These are phyloP conservation scores for Melanerpes formicivorus DNA, from an alignment of 2,113 vertebrate species.

Conservation along the genomic window DNA sequence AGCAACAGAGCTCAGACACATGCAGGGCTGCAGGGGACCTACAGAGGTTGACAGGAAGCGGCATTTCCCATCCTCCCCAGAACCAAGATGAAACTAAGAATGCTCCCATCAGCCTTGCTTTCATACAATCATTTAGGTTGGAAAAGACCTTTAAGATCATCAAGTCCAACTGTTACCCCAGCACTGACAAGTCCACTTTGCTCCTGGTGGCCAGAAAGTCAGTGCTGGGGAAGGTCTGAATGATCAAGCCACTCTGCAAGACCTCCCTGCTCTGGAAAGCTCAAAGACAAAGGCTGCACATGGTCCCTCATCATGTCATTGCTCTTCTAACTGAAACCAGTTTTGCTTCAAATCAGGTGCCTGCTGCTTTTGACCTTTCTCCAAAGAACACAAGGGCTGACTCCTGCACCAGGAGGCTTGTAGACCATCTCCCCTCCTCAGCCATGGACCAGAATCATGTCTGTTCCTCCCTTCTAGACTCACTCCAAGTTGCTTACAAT, in stretches of 20 bases:
- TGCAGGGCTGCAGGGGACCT: background rate
- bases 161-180: too few relatives aligned
- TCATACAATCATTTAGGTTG: too few relatives aligned
- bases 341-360: background rate
- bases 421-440: background rate
- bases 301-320: background rate
- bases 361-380: background rate
- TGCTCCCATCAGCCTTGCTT: background rate
- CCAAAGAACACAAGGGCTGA: background rate
- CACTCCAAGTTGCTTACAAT: background rate
- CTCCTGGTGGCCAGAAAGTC: accelerated
- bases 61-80: background rate
- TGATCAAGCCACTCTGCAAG: background rate
- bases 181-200: background rate
- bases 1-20: background rate
- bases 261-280: background rate
- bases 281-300: accelerated
- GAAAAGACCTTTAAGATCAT: too few relatives aligned
- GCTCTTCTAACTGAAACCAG: background rate
- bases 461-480: background rate
- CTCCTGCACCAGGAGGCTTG: accelerated
- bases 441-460: background rate
- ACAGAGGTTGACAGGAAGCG: background rate
- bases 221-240: background rate
- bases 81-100: background rate